These are phyloP conservation scores for Chaetodon trifasciatus DNA, from an alignment of 2,797 vertebrate species.

Conservation along the genomic window DNA sequence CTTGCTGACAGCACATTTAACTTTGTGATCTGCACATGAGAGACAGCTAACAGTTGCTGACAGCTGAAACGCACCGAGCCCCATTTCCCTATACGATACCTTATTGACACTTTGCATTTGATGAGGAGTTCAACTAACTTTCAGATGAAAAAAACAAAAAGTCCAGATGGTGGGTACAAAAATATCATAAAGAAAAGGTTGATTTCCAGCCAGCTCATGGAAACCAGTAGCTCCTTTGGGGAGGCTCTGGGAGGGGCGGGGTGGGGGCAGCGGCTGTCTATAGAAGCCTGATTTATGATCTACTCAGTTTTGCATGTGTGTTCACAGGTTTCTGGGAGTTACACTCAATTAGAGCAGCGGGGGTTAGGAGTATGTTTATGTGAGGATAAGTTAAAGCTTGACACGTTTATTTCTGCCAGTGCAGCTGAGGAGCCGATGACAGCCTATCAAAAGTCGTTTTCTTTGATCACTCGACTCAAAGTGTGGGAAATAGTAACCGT, in stretches of 20 bases:
- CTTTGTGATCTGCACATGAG: conserved; percentile 80
- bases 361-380: conserved; percentile 76
- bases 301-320: conserved; percentile 74
- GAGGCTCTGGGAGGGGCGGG: conserved; percentile 40
- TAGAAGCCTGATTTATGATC: conserved; percentile 78
- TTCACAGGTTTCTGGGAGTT: conserved; percentile 82
- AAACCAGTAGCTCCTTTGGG: conserved; percentile 69
- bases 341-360: conserved; percentile 83
- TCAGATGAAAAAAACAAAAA: conserved; percentile 6
- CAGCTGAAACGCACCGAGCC: conserved; percentile 61
- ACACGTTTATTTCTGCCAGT: conserved; percentile 82
- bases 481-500: conserved; percentile 79
- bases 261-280: conserved; percentile 64
- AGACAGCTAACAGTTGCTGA: conserved; percentile 81
- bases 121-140: conserved; percentile 63
- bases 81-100: conserved; percentile 68
- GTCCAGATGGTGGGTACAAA: conserved; percentile 44
- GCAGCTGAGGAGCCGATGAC: conserved; percentile 80
- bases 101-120: conserved; percentile 72
- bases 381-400: conserved; percentile 82
- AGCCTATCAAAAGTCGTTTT: conserved; percentile 83
- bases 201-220: conserved; percentile 68
- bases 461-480: conserved; percentile 84
- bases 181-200: conserved; percentile 58
- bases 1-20: conserved; percentile 84